phyloP scores from a whole-genome alignment of 1,140 invertebrate genomes.

The Drosophila murphyi region DNA sequence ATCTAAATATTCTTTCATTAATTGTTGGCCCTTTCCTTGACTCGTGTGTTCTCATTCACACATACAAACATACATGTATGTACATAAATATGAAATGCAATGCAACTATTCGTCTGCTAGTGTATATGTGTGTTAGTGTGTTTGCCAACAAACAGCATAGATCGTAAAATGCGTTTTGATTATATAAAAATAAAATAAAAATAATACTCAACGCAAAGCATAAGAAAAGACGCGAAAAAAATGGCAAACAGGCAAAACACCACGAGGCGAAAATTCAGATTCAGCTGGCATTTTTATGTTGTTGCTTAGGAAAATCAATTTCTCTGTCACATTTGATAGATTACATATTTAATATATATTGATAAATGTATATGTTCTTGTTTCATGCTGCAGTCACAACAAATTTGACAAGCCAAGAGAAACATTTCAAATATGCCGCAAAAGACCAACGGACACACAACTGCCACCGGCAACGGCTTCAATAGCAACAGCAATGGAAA shows the following conservation, averaged over 20 bases:
- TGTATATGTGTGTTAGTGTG: slow-evolving; percentile 14
- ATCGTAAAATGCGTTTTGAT: slow-evolving; percentile 38
- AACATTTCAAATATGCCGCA: slow-evolving; percentile 72
- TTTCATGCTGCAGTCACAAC: slow-evolving; percentile 24
- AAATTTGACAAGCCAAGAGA: slow-evolving; percentile 8
- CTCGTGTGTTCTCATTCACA: slow-evolving; percentile 10
- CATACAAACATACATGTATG: slow-evolving; percentile 1
- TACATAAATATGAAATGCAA: slow-evolving; percentile 3
- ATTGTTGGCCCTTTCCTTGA: not conserved
- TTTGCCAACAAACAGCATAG: slow-evolving; percentile 41
- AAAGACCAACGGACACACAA: slow-evolving; percentile 71
- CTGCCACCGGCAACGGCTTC: slow-evolving; percentile 83
- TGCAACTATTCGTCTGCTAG: not conserved
- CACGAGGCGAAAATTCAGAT: slow-evolving; percentile 3
- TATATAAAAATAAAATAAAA: slow-evolving; percentile 64
- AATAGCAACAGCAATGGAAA: slow-evolving; percentile 91
- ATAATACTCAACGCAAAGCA: slow-evolving; percentile 20
- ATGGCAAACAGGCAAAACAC: slow-evolving; percentile 14
- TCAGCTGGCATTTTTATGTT: not conserved
- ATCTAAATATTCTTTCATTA: slow-evolving; percentile 15
- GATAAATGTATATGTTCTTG: slow-evolving; percentile 7
- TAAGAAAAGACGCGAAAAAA: slow-evolving; percentile 37
- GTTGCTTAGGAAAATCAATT: slow-evolving; percentile 64
- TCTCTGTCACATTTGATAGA: slow-evolving; percentile 17
- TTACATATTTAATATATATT: slow-evolving; percentile 25